These are phyloP conservation scores for Plusia festucae DNA, from an alignment of 2,888 invertebrate species.

Conservation along the genomic window DNA sequence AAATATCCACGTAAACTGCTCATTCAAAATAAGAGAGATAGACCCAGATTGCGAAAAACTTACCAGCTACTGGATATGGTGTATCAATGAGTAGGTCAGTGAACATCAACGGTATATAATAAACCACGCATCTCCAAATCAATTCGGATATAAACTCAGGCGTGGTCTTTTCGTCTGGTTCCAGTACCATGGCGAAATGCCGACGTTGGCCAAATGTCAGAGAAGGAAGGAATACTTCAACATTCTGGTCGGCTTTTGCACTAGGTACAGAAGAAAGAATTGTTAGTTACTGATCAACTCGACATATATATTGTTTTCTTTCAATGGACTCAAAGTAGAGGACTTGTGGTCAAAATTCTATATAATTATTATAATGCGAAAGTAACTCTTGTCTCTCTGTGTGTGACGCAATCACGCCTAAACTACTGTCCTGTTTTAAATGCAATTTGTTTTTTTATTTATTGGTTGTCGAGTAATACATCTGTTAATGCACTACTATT, in stretches of 20 bases:
- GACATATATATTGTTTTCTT: too few relatives aligned
- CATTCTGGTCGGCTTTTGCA: conserved; percentile 72
- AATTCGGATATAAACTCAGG: conserved; percentile 60
- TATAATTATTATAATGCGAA: too few relatives aligned
- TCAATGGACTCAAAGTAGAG: too few relatives aligned
- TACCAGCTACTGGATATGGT: conserved; percentile 75
- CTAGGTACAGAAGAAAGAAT: conserved; percentile 55
- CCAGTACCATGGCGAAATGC: conserved; percentile 75
- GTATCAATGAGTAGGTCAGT: conserved; percentile 75
- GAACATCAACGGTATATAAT: conserved; percentile 71
- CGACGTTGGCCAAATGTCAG: conserved; percentile 73
- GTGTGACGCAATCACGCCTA: too few relatives aligned
- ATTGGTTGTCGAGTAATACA: neutral
- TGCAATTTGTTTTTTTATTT: too few relatives aligned
- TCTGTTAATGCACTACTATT: neutral
- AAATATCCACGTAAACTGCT: too few relatives aligned
- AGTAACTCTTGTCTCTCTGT: too few relatives aligned
- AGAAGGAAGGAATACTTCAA: conserved; percentile 73
- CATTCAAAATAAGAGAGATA: too few relatives aligned
- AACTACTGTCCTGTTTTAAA: too few relatives aligned
- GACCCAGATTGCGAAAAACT: neutral
- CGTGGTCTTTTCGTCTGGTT: conserved; percentile 54
- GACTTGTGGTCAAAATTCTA: too few relatives aligned
- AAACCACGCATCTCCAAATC: conserved; percentile 72
- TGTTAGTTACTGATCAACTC: neutral